These are phyloP conservation scores for Bufotes viridis DNA, from an alignment of 2,797 vertebrate species.

Conservation along the genomic window DNA sequence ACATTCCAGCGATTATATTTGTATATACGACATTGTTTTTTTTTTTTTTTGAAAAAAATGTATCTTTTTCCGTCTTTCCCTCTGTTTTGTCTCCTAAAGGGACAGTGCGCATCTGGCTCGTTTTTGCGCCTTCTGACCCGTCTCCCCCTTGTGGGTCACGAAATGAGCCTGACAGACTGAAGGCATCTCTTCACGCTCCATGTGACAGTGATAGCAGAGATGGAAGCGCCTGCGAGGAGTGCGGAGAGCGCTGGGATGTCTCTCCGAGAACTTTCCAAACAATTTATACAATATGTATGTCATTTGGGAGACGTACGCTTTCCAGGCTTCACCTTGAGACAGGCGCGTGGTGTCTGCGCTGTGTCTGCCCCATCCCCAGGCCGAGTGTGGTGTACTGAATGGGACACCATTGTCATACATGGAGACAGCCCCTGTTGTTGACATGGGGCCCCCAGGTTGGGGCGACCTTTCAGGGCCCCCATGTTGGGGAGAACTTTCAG, in stretches of 20 bases:
- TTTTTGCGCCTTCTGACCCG: not conserved
- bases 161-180: not conserved
- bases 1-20: not conserved
- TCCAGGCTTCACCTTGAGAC: conserved; percentile 48
- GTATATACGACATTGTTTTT: not conserved
- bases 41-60: not conserved
- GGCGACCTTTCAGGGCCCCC: too few species aligned
- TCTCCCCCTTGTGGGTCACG: not conserved
- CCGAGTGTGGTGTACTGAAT: not conserved
- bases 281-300: conserved; percentile 50
- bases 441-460: too few species aligned
- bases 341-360: conserved; percentile 24
- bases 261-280: conserved; percentile 46
- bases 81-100: not conserved
- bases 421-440: too few species aligned
- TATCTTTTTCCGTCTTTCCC: too few species aligned
- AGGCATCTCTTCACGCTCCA: not conserved
- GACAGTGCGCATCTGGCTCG: not conserved
- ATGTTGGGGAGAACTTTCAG: too few species aligned
- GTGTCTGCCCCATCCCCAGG: conserved; percentile 13
- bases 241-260: conserved; percentile 33
- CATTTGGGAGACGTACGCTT: conserved; percentile 42
- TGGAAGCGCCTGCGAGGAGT: not conserved
- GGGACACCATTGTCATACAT: not conserved
- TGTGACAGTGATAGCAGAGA: not conserved